Conservation (phyloP, 2,797 vertebrate species). For the Pteropus rufus region DNA sequence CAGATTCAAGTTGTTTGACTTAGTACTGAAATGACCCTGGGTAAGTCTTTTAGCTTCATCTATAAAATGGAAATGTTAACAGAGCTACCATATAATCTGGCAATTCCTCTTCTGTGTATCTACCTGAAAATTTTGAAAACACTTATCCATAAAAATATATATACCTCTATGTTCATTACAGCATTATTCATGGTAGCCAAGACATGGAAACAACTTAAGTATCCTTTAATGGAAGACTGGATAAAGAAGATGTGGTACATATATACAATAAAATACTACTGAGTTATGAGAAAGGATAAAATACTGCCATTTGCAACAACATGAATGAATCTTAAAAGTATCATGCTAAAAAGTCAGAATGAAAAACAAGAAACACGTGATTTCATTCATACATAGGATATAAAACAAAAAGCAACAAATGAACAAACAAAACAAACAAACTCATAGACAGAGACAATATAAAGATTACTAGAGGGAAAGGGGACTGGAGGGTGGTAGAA, state of each 20-base stretch:
- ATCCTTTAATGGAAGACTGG: not conserved
- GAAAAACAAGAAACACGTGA: not conserved
- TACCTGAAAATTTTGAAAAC: not conserved
- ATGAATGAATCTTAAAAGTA: not conserved
- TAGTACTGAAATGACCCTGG: not conserved
- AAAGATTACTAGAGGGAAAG: not conserved
- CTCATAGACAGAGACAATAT: not conserved
- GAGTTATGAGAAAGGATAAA: not conserved
- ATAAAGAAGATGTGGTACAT: not conserved
- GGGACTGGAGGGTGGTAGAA: not conserved
- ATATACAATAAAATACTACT: not conserved
- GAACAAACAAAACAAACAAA: not conserved
- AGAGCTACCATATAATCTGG: not conserved
- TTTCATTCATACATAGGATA: not conserved
- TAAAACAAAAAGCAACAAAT: not conserved
- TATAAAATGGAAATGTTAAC: conserved; percentile 5
- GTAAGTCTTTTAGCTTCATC: not conserved
- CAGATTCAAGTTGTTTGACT: not conserved
- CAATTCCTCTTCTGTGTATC: not conserved
- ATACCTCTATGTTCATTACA: not conserved
- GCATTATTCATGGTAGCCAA: not conserved
- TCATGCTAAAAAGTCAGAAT: not conserved
- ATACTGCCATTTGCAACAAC: not conserved
- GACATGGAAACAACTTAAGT: not conserved
- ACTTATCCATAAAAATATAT: not conserved